phyloP scores from a whole-genome alignment of 2,888 invertebrate species.

The Oscheius sp. region DNA sequence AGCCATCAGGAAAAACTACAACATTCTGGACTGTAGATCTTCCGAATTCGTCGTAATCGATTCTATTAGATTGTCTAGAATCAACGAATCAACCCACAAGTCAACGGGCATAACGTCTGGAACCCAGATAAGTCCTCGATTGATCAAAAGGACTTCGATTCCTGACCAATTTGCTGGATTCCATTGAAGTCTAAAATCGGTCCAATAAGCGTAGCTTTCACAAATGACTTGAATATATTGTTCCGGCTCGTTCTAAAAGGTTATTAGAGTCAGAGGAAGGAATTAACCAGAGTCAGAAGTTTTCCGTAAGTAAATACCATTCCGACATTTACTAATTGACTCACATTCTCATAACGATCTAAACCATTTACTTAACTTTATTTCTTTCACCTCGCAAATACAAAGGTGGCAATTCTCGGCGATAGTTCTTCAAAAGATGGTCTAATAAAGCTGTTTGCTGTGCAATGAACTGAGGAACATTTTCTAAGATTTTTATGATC shows the following conservation, averaged over 20 bases:
- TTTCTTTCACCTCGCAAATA: background rate
- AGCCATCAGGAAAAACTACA: background rate
- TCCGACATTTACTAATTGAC: background rate
- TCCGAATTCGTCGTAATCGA: slow-evolving; percentile 8
- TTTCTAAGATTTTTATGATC: no score
- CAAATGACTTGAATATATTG: background rate
- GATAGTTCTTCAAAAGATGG: background rate
- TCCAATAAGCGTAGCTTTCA: background rate
- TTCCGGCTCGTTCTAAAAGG: slow-evolving; percentile 10
- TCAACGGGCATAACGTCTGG: slow-evolving; percentile 19
- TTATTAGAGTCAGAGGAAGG: background rate
- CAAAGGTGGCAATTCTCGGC: background rate
- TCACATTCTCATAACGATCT: slow-evolving; percentile 9
- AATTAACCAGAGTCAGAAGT: background rate
- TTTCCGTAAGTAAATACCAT: slow-evolving; percentile 10
- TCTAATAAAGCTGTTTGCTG: slow-evolving; percentile 15
- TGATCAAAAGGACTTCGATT: slow-evolving; percentile 6
- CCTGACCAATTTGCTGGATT: slow-evolving; percentile 7
- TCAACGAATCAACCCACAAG: background rate
- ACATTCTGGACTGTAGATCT: slow-evolving; percentile 1
- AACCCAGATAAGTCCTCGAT: slow-evolving; percentile 1
- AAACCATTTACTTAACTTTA: background rate
- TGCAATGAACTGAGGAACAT: no score
- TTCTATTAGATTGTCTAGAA: no score
- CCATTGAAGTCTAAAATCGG: slow-evolving; percentile 14